These are phyloP conservation scores for Isoperla grammatica DNA, from an alignment of 2,888 invertebrate genomes.

Conservation along the genomic window DNA sequence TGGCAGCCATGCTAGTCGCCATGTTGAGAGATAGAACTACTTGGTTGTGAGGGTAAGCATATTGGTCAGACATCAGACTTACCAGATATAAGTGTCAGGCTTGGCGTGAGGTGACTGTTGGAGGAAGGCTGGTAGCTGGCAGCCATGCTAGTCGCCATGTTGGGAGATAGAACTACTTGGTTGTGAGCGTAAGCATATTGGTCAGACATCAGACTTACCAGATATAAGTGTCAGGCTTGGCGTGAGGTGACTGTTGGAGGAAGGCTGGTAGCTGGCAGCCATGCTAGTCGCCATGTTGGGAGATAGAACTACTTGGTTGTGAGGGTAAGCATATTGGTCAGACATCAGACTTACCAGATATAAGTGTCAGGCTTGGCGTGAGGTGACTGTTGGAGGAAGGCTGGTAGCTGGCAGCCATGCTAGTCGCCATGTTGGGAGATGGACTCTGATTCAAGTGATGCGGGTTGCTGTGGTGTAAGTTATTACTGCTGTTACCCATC, in stretches of 20 bases:
- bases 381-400: not conserved
- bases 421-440: slow-evolving; percentile 10
- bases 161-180: too few relatives aligned
- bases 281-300: not conserved
- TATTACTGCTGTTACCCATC: not conserved
- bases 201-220: too few relatives aligned
- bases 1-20: slow-evolving; percentile 1
- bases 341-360: too few relatives aligned
- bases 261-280: slow-evolving; percentile 5
- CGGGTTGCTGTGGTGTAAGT: slow-evolving; percentile 1
- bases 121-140: not conserved
- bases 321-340: too few relatives aligned
- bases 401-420: slow-evolving; percentile 7
- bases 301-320: too few relatives aligned
- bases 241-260: not conserved
- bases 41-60: too few relatives aligned
- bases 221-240: not conserved
- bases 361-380: not conserved
- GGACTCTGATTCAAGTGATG: slow-evolving; percentile 8
- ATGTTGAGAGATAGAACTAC: too few relatives aligned
- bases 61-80: too few relatives aligned
- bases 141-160: not conserved
- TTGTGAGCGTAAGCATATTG: too few relatives aligned
- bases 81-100: not conserved
- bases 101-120: not conserved